Conservation (phyloP, 2,113 vertebrate species). For the Connochaetes taurinus region DNA sequence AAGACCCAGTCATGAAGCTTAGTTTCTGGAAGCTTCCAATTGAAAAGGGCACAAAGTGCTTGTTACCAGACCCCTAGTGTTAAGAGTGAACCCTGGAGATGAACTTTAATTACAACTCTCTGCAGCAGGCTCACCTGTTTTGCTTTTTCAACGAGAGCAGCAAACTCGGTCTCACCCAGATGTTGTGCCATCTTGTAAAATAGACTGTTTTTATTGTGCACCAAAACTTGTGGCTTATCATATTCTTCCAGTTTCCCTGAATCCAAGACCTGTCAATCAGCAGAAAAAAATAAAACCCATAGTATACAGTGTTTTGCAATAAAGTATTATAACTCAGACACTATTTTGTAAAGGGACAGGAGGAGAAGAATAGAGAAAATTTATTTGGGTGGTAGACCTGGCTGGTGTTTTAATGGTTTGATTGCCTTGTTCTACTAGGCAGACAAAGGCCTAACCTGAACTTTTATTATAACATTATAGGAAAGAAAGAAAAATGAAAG, state of each 20-base stretch:
- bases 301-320: slow-evolving; percentile 64
- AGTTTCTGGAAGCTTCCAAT: slow-evolving; percentile 67
- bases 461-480: slow-evolving; percentile 65
- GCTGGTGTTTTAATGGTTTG: slow-evolving; percentile 32
- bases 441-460: slow-evolving; percentile 58
- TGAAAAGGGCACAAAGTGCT: slow-evolving; percentile 54
- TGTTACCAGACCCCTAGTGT: slow-evolving; percentile 46
- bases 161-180: slow-evolving; percentile 88
- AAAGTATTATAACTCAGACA: slow-evolving; percentile 55
- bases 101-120: slow-evolving; percentile 68
- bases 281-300: slow-evolving; percentile 66
- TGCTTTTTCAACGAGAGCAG: slow-evolving; percentile 82
- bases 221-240: slow-evolving; percentile 88
- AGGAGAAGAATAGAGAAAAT: background rate
- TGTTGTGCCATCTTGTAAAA: slow-evolving; percentile 96
- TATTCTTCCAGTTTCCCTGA: slow-evolving; percentile 89
- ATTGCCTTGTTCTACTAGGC: slow-evolving; percentile 40
- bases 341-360: slow-evolving; percentile 50
- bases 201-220: slow-evolving; percentile 86
- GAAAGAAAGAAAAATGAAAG: slow-evolving; percentile 49
- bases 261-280: slow-evolving; percentile 89
- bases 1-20: slow-evolving; percentile 47
- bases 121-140: slow-evolving; percentile 82
- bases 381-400: slow-evolving; percentile 57
- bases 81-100: slow-evolving; percentile 58